Evolutionary conservation across 2,797 vertebrate species (phyloP).

Genomic region (Pangasius sanitwongsei): DNA sequence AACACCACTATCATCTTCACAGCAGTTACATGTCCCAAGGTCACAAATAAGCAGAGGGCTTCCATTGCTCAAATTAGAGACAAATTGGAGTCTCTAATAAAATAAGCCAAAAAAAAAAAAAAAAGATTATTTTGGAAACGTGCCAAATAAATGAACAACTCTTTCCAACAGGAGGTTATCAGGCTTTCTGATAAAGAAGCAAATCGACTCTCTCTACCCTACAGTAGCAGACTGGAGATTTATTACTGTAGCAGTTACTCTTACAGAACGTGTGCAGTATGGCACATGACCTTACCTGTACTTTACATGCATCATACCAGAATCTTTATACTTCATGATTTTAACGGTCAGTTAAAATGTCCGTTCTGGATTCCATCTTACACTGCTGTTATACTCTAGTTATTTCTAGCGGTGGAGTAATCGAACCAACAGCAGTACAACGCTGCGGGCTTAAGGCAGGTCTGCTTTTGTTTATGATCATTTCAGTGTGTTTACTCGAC

Average conservation of each 20-base stretch:
- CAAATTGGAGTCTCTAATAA: not conserved
- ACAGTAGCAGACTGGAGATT: not conserved
- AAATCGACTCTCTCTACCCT: not conserved
- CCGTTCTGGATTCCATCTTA: not conserved
- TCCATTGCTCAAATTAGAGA: not conserved
- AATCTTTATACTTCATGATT: not conserved
- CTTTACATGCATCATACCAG: not conserved
- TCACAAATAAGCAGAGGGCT: not conserved
- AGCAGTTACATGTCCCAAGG: not conserved
- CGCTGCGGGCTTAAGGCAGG: not conserved
- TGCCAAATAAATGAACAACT: not conserved
- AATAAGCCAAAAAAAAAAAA: not conserved
- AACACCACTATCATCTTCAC: conserved; percentile 24
- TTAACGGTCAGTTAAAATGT: too few relatives aligned
- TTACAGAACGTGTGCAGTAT: not conserved
- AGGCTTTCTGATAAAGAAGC: not conserved
- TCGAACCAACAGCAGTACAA: not conserved
- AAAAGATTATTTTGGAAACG: not conserved
- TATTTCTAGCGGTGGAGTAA: not conserved
- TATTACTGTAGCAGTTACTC: not conserved
- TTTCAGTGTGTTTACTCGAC: not conserved
- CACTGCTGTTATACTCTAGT: not conserved
- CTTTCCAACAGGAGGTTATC: not conserved
- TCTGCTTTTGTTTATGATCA: not conserved
- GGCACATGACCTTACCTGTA: not conserved